These are phyloP conservation scores for Conomelus anceps DNA, from an alignment of 2,888 invertebrate genomes.

Conservation along the genomic window DNA sequence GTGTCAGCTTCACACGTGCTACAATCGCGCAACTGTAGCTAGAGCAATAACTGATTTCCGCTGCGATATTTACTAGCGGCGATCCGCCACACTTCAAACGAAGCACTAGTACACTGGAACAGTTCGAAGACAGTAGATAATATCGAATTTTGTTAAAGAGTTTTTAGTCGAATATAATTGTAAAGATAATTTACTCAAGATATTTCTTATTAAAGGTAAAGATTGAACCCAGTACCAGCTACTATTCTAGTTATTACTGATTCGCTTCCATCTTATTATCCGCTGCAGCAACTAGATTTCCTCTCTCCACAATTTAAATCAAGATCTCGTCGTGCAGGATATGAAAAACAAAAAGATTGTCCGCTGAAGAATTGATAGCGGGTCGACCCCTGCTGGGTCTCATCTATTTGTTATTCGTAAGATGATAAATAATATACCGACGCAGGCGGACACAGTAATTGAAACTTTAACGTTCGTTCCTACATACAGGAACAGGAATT, in stretches of 20 bases:
- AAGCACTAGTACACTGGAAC: no score
- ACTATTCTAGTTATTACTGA: neutral
- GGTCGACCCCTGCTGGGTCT: neutral
- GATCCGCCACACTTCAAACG: no score
- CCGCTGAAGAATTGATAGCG: neutral
- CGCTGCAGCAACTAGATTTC: neutral
- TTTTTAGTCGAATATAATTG: no score
- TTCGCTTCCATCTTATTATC: neutral
- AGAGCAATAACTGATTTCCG: no score
- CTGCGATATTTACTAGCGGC: no score
- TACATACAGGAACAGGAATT: neutral
- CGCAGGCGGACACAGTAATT: neutral
- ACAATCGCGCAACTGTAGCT: no score
- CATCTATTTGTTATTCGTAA: neutral
- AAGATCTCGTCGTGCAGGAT: neutral
- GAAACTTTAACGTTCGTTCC: neutral
- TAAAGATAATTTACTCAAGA: no score
- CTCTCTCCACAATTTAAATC: neutral
- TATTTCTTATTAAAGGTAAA: no score
- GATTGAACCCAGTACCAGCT: no score
- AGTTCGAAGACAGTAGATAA: no score
- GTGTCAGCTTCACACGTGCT: no score
- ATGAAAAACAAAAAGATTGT: neutral
- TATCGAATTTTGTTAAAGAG: no score
- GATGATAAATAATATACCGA: neutral